A percentile compares a stretch with the other conserved stretches of the same genome.
Evolutionary conservation across 2,113 vertebrate species (phyloP).

Genomic region (Carettochelys insculpta): DNA sequence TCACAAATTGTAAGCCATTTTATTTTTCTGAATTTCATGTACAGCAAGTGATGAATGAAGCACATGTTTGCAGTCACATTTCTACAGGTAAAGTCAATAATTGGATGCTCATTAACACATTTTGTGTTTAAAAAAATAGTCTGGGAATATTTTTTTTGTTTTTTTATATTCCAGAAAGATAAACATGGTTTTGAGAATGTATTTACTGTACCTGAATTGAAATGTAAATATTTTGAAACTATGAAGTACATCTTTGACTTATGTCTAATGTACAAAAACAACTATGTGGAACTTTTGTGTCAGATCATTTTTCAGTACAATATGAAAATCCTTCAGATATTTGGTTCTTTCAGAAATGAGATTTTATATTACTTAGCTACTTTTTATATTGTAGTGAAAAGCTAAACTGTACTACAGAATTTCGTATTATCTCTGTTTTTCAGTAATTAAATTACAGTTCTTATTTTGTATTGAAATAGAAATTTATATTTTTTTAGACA

Average conservation of each 20-base stretch:
- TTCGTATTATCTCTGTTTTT: constrained; percentile 48
- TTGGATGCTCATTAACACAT: constrained; percentile 64
- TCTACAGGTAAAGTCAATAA: constrained; percentile 14
- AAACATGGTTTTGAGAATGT: constrained; percentile 73
- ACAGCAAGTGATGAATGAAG: constrained; percentile 21
- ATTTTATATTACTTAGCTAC: neutral
- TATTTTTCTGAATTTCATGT: neutral
- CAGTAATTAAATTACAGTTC: constrained; percentile 56
- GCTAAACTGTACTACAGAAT: neutral
- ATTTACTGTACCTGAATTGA: constrained; percentile 53
- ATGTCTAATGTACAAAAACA: constrained; percentile 42
- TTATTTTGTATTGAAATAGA: constrained; percentile 70
- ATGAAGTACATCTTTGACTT: constrained; percentile 46
- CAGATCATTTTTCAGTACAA: constrained; percentile 36
- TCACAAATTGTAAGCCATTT: neutral
- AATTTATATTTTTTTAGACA: constrained; percentile 71
- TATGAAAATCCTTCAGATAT: constrained; percentile 21
- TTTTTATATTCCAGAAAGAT: constrained; percentile 70
- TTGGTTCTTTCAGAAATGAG: constrained; percentile 51
- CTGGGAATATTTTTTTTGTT: constrained; percentile 60
- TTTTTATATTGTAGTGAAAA: constrained; percentile 57
- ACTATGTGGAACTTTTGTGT: neutral
- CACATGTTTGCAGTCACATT: constrained; percentile 32
- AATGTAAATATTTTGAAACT: constrained; percentile 68
- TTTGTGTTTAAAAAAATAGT: constrained; percentile 71